phyloP scores from a whole-genome alignment of 1,140 invertebrate genomes.

The Hylaeus volcanicus region DNA sequence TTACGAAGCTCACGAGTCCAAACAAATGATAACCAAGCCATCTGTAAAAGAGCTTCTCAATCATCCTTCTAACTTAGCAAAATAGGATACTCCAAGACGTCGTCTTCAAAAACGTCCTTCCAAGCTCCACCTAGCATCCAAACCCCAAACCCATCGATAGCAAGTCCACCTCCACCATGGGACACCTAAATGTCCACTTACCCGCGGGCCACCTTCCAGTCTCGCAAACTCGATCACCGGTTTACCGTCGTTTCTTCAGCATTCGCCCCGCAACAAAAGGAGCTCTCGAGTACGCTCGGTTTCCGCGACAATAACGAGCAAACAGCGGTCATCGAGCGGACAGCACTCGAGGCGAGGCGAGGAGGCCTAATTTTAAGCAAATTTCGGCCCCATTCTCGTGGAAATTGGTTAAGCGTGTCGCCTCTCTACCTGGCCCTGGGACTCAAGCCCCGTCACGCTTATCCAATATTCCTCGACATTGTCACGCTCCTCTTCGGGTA shows the following conservation, averaged over 20 bases:
- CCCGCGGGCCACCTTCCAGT: background rate
- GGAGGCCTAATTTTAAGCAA: slow-evolving; percentile 64
- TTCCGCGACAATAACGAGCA: slow-evolving; percentile 27
- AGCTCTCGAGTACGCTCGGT: slow-evolving; percentile 5
- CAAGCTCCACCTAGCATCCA: too few relatives aligned
- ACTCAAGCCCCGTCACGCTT: slow-evolving; percentile 41
- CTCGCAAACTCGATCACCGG: slow-evolving; percentile 8
- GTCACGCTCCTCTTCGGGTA: slow-evolving; percentile 50
- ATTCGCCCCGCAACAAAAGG: slow-evolving; percentile 1
- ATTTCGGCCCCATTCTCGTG: slow-evolving; percentile 55
- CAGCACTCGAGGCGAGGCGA: background rate
- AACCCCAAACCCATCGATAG: background rate
- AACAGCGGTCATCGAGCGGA: slow-evolving; percentile 5
- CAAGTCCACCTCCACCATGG: background rate
- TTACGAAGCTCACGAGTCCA: too few relatives aligned
- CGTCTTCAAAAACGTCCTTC: too few relatives aligned
- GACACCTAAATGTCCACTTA: background rate
- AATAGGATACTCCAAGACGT: background rate
- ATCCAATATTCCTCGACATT: slow-evolving; percentile 63
- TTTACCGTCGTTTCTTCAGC: background rate
- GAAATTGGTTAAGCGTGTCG: slow-evolving; percentile 65
- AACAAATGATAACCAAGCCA: too few relatives aligned
- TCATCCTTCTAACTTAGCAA: background rate
- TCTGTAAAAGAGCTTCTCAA: too few relatives aligned
- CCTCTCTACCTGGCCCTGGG: slow-evolving; percentile 44